Percentiles rank a stretch among this genome's conserved stretches.
phyloP scores from a whole-genome alignment of 2,113 vertebrate genomes.

The Heterochromis multidens region DNA sequence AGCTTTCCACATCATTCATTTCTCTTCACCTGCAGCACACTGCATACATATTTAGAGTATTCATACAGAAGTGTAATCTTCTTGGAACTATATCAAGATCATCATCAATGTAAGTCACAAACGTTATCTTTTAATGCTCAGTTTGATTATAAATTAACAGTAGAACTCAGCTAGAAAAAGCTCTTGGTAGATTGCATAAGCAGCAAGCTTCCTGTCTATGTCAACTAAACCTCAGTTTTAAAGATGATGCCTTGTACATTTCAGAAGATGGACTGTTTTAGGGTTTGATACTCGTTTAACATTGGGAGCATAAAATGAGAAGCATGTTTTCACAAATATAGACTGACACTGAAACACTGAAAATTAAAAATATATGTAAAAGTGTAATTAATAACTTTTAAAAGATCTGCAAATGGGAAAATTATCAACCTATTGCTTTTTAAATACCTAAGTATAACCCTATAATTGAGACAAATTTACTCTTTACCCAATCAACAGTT shows the following conservation, averaged over 20 bases:
- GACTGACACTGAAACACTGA: not conserved
- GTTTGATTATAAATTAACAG: not conserved
- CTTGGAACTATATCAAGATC: not conserved
- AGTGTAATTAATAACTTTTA: not conserved
- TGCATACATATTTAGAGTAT: not conserved
- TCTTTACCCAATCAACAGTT: not conserved
- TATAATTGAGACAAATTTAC: not conserved
- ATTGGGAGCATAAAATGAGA: not conserved
- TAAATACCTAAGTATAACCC: not conserved
- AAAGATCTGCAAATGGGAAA: not conserved
- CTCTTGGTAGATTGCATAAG: not conserved
- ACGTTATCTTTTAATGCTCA: not conserved
- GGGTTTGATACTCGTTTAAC: not conserved
- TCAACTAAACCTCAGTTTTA: not conserved
- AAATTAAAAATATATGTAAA: not conserved
- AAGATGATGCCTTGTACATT: not conserved
- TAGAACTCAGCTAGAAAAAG: not conserved
- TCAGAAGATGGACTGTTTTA: not conserved
- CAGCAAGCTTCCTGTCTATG: not conserved
- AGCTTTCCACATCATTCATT: not conserved
- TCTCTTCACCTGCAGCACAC: not conserved
- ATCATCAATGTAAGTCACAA: slow-evolving; percentile 14
- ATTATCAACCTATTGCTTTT: not conserved
- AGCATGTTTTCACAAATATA: not conserved
- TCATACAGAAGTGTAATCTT: not conserved